Conservation (phyloP, 2,113 vertebrate genomes). For the Propithecus coquereli region DNA sequence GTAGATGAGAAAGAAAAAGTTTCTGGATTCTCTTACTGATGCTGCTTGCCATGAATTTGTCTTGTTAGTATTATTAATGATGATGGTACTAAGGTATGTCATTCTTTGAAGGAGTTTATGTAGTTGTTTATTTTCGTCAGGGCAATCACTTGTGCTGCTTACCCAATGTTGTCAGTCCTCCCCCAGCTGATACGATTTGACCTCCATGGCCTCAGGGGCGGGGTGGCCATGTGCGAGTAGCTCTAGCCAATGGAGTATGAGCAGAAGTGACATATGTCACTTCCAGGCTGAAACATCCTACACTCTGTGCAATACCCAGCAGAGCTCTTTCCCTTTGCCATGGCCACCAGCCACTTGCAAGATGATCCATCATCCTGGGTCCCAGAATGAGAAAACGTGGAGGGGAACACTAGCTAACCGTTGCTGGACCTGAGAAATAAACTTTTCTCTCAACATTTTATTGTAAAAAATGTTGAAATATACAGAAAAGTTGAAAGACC, state of each 20-base stretch:
- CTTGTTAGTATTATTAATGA: background rate
- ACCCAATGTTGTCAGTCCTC: background rate
- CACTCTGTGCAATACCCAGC: background rate
- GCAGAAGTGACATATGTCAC: background rate
- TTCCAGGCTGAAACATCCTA: background rate
- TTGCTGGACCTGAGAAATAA: background rate
- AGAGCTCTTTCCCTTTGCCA: background rate
- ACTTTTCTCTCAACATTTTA: background rate
- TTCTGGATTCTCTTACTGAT: background rate
- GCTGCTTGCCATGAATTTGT: background rate
- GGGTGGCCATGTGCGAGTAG: background rate
- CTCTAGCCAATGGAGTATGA: background rate
- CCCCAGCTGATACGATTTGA: background rate
- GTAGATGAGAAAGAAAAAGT: background rate
- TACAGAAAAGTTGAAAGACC: background rate
- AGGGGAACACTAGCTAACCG: background rate
- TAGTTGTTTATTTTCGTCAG: background rate
- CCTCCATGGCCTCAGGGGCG: background rate
- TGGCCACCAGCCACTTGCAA: background rate
- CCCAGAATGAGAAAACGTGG: background rate
- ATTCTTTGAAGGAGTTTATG: background rate
- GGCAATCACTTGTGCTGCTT: background rate
- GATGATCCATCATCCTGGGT: background rate
- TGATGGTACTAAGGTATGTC: background rate
- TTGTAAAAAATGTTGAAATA: background rate